phyloP scores from a whole-genome alignment of 2,888 invertebrate genomes.

The Cantharis lateralis region DNA sequence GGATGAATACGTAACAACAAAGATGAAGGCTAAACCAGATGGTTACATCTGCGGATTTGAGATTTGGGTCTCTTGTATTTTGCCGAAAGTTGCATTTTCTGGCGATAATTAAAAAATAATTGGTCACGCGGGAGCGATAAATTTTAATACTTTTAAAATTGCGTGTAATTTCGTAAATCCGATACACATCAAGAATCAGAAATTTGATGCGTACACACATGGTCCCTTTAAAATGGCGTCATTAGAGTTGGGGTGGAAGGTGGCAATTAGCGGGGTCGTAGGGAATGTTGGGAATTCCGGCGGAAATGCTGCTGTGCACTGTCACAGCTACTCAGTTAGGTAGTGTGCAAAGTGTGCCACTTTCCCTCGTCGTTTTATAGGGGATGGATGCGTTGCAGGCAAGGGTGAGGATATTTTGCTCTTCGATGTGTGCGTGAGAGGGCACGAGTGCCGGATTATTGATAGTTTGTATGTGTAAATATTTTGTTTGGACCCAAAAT shows the following conservation, averaged over 20 bases:
- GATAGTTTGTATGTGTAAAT: conserved; percentile 32
- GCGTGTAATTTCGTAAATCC: conserved; percentile 25
- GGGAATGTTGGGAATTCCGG: conserved; percentile 53
- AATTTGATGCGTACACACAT: conserved; percentile 40
- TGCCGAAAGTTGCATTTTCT: neutral
- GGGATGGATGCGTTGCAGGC: conserved; percentile 15
- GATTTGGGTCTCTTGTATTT: neutral
- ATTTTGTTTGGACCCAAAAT: conserved; percentile 22
- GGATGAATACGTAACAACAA: conserved; percentile 35
- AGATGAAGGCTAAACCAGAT: conserved; percentile 18
- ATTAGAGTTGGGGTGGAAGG: conserved; percentile 54
- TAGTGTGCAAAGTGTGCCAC: conserved; percentile 60
- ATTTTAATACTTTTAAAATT: conserved; percentile 30
- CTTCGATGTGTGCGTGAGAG: conserved; percentile 8
- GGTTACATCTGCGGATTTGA: conserved; percentile 25
- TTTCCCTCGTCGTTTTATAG: conserved; percentile 59
- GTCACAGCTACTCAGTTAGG: conserved; percentile 57
- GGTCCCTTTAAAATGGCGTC: conserved; percentile 34
- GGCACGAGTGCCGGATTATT: conserved; percentile 19
- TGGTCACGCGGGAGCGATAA: conserved; percentile 37
- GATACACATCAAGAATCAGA: conserved; percentile 43
- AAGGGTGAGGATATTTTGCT: conserved; percentile 14
- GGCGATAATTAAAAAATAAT: conserved; percentile 37
- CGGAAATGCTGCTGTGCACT: conserved; percentile 49
- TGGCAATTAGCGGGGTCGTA: conserved; percentile 54